Base-by-base conservation (phyloP, 2,888 invertebrate genomes). In the Sclerodermus sp. region DNA sequence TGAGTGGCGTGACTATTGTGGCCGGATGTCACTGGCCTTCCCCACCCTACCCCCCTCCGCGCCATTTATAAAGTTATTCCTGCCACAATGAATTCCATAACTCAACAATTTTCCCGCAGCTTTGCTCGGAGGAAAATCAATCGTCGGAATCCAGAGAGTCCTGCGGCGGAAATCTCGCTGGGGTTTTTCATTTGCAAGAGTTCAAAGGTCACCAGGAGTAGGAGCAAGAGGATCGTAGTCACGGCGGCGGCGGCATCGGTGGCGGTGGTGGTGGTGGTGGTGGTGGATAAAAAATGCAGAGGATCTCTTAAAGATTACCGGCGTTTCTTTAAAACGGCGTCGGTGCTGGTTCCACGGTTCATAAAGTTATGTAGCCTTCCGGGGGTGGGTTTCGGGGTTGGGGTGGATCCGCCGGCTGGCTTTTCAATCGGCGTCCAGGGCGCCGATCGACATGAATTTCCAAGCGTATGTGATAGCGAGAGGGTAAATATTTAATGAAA, bases 401-500 rank as follows among this genome's bases (percentile, higher is more conserved):
- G 23, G 4, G 3, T 5, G 23, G 23, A n/a, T n/a, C n/a, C n/a
- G n/a, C n/a, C n/a, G 23, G 45, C 37, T 57, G 57, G 67, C 67
- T 74, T 73, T 74, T 73, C 74, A 73, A 72, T 72, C 66, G 70
- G 58, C 62, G 59, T 54, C 55, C 57, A 47, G 49, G 59, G 60
- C 60, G 64, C 58, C 68, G 66, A 70, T 71, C 71, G 67, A 65
- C 67, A 70, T 73, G 67, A 71, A 71, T 73, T 71, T 71, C 71
- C 64, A 60, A 73, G 64, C 54, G 58, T 55, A 70, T 67, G 66
- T 60, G 66, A 68, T 67, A 68, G 70, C 65, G 65, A 64, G 68
- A 68, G 67, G 70, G 60, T 75, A 65, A 75, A 75, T 75, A 74
- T 71, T 75, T 72, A 64, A 75, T 74, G 74, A 69, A 74, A 74